Evolutionary conservation across 2,888 invertebrate genomes (phyloP).

Genomic region (Ectemnius continuus): DNA sequence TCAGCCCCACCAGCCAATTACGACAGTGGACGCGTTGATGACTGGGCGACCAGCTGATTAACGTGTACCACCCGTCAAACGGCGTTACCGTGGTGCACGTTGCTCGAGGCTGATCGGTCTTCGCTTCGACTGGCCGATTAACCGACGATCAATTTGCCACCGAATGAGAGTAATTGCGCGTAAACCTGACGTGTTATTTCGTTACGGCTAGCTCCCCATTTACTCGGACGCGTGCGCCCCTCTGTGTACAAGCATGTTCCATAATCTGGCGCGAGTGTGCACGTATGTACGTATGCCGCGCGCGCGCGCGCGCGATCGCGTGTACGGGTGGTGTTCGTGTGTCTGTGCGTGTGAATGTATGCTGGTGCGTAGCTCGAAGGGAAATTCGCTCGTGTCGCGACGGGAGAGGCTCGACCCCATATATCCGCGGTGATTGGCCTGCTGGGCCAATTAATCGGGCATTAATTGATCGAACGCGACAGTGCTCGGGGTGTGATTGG

Average conservation of each 20-base stretch:
- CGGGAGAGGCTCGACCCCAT: slow-evolving; percentile 25
- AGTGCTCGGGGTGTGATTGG: slow-evolving; percentile 34
- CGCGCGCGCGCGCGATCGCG: background rate
- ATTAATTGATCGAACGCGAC: slow-evolving; percentile 47
- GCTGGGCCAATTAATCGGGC: slow-evolving; percentile 51
- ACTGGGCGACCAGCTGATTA: slow-evolving; percentile 4
- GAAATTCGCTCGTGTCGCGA: slow-evolving; percentile 55
- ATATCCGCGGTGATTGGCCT: slow-evolving; percentile 45
- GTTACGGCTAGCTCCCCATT: slow-evolving; percentile 62
- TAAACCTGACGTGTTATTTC: slow-evolving; percentile 49
- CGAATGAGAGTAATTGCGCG: slow-evolving; percentile 61
- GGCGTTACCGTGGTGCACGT: too few relatives aligned
- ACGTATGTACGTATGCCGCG: background rate
- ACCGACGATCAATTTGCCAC: slow-evolving; percentile 50
- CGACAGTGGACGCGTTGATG: slow-evolving; percentile 19
- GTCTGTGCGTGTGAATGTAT: slow-evolving; percentile 11
- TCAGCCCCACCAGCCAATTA: background rate
- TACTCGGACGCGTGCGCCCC: slow-evolving; percentile 31
- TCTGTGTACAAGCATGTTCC: background rate
- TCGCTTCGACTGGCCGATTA: slow-evolving; percentile 45
- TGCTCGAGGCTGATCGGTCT: slow-evolving; percentile 19
- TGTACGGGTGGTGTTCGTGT: slow-evolving; percentile 29
- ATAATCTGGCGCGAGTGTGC: slow-evolving; percentile 39
- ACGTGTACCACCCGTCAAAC: background rate
- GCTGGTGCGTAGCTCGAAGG: slow-evolving; percentile 52